Evolutionary conservation across 1,140 invertebrate genomes (phyloP).

Genomic region (Zaprionus kolodkinae): DNA sequence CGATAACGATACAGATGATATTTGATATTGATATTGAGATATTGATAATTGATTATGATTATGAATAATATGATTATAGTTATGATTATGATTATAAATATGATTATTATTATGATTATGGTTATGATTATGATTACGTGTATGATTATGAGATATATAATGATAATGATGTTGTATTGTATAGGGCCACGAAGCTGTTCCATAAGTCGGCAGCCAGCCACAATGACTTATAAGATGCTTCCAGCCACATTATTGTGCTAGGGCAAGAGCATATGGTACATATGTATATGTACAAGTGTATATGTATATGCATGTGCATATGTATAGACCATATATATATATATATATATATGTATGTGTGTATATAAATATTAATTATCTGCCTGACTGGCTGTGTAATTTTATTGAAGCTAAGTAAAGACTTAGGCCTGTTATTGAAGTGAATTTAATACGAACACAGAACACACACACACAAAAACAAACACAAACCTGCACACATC

Average conservation of each 20-base stretch:
- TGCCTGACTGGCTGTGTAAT: constrained; percentile 55
- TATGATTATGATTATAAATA: constrained; percentile 19
- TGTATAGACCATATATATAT: constrained; percentile 11
- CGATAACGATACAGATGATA: constrained; percentile 20
- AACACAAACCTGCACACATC: neutral
- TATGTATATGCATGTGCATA: constrained; percentile 7
- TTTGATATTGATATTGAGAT: constrained; percentile 24
- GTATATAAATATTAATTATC: constrained; percentile 39
- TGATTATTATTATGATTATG: constrained; percentile 26
- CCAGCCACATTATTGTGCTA: constrained; percentile 31
- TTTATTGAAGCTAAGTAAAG: constrained; percentile 47
- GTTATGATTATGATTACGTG: constrained; percentile 22
- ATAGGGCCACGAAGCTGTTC: constrained; percentile 27
- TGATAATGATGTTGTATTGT: constrained; percentile 41
- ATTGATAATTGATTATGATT: constrained; percentile 18
- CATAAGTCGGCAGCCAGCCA: constrained; percentile 16
- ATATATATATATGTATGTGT: too few species aligned
- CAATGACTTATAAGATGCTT: constrained; percentile 24
- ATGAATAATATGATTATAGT: constrained; percentile 28
- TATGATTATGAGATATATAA: constrained; percentile 33
- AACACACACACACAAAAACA: constrained; percentile 1
- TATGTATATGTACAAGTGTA: constrained; percentile 13
- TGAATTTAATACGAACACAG: constrained; percentile 24
- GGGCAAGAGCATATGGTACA: constrained; percentile 27
- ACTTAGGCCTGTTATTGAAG: constrained; percentile 45